Percentiles rank a stretch among this genome's conserved stretches.
phyloP scores from a whole-genome alignment of 2,113 vertebrate genomes.

The human (Homo sapiens) region GRCh38 chr6:52390501-52391000 shows the following conservation, averaged over 20 bases:
- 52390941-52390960: neutral
- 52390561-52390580: neutral
- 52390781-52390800: neutral
- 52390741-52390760: neutral
- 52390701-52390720: neutral
- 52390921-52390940: slow-evolving; percentile 4
- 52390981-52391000: neutral
- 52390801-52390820: neutral
- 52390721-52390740: neutral
- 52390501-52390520: neutral
- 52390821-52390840: neutral
- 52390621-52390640: neutral
- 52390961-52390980: neutral
- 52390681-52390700: neutral
- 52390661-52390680: neutral
- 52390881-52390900: neutral
- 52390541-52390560: neutral
- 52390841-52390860: neutral
- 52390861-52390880: neutral
- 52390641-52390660: neutral
- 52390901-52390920: slow-evolving; percentile 35
- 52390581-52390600: neutral
- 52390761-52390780: neutral
- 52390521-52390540: neutral
- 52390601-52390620: neutral